Conservation (phyloP, 1,140 invertebrate species). For the Micrasema minimum region DNA sequence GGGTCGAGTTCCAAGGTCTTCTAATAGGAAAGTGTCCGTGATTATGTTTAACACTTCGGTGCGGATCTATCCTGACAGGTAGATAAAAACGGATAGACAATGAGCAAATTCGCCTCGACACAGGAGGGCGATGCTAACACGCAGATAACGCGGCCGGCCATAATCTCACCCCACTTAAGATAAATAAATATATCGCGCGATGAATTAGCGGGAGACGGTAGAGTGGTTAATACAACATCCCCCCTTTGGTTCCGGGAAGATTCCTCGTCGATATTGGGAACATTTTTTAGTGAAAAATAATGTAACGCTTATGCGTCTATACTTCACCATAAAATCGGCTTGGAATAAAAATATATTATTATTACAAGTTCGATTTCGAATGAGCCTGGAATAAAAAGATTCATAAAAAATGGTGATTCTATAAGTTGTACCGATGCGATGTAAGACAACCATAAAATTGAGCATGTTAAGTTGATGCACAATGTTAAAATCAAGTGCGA, state of each 20-base stretch:
- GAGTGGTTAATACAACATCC: neutral
- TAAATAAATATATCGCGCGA: conserved; percentile 3
- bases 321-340: too few relatives aligned
- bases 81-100: conserved; percentile 43
- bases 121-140: conserved; percentile 37
- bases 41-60: neutral
- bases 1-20: too few relatives aligned
- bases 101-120: conserved; percentile 38
- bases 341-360: too few relatives aligned
- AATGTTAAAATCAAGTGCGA: too few relatives aligned
- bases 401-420: too few relatives aligned
- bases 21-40: neutral
- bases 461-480: too few relatives aligned
- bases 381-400: too few relatives aligned
- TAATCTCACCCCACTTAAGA: neutral
- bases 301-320: too few relatives aligned
- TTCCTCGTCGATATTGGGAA: neutral
- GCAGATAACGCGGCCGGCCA: conserved; percentile 34
- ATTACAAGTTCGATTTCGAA: too few relatives aligned
- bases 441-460: too few relatives aligned
- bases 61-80: conserved; percentile 35
- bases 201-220: neutral
- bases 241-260: neutral
- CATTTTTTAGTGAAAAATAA: too few relatives aligned
- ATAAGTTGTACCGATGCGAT: too few relatives aligned